Base-by-base conservation (phyloP, 2,113 vertebrate species). In the Gallinago paraguaiae region DNA sequence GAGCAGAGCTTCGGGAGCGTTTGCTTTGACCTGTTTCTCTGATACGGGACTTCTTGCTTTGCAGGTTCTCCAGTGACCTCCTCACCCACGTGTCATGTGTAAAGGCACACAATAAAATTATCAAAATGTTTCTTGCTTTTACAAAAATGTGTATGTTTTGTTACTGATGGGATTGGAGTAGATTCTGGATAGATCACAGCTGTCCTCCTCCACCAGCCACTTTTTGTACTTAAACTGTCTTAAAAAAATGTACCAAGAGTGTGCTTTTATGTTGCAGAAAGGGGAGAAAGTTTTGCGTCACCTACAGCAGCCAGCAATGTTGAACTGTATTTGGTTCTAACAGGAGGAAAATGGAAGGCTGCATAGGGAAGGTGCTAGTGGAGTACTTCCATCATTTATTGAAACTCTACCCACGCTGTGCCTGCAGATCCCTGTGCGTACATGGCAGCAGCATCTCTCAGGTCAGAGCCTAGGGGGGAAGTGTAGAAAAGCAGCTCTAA, bases 61-160 rank as follows among this genome's bases (percentile, higher is more conserved):
- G 57, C 97, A 98, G 98, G 86, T 97, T 75, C 43, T 65, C 53
- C 82, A 11, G 75, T 8, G 82, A n/a, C 64, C 30, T 76, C 6
- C 0, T 50, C 89, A 69, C 7, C 56, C 11, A 28, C 3, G 28
- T 35, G 10, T 93, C 46, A 7, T 46, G 7, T 54, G 46, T 95
- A 96, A 83, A 86, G 91, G 95, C 84, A 94, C 56, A 50, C 95
- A 98, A 98, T 98, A 98, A 98, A 94, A 35, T 65, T 79, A 94
- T 64, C 86, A 59, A 85, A 90, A 59, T 39, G 76, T 64, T 74
- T 64, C 20, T 63, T 35, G 45, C 25, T 54, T 96, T 74, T 85
- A 64, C 82, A 90, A 70, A 23, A 90, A 35, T 0, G 37, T 8
- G 51, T 90, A 7, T 0, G 23, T 67, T 93, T 61, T 9, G 0